Evolutionary conservation across 2,888 invertebrate species (phyloP), one percentile per base, ranked within the genome.

Genomic region (Chrysolina oricalcia): DNA sequence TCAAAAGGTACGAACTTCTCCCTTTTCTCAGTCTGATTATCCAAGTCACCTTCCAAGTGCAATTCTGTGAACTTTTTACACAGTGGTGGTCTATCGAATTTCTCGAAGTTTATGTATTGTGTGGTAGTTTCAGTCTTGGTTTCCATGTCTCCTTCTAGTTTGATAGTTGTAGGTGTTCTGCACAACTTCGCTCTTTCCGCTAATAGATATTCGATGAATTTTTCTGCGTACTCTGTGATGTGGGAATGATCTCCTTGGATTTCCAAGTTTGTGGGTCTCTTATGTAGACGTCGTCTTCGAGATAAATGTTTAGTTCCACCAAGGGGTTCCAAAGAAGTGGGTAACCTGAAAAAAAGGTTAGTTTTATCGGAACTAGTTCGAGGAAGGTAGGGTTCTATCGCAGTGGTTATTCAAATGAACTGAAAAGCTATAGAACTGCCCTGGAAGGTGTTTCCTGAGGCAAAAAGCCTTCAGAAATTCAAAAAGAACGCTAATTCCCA

Each of bases 221-320:
- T 84, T 56, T 90, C 90, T 70, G 87, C 88, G 67, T 89, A 87
- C 84, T 91, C 91, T n/a, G 91, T 88, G 59, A 84, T 80, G 13
- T 87, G 86, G 17, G 86, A 86, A 78, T 90, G 87, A 53, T 90
- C 89, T n/a, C 91, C 91, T 81, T 91, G 90, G 81, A 91, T 86
- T 80, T 88, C 89, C 70, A 91, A 81, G 46, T 89, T 89, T 9
- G 90, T 90, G 4, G 88, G 85, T 73, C 89, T 85, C 73, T 89
- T 88, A 6, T 86, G 35, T 63, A 75, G 48, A 17, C 48, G 72
- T 15, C 64, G 65, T 13, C 40, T 62, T 10, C 59, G 23, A 35
- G 35, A 59, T 13, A 19, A 13, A n/a, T 53, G 40, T 56, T n/a
- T 3, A 46, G n/a, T 13, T 66, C 66, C 48, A n/a, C 46, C 48